Evolutionary conservation across 1,140 invertebrate genomes (phyloP).

Genomic region (Penaeus indicus): DNA sequence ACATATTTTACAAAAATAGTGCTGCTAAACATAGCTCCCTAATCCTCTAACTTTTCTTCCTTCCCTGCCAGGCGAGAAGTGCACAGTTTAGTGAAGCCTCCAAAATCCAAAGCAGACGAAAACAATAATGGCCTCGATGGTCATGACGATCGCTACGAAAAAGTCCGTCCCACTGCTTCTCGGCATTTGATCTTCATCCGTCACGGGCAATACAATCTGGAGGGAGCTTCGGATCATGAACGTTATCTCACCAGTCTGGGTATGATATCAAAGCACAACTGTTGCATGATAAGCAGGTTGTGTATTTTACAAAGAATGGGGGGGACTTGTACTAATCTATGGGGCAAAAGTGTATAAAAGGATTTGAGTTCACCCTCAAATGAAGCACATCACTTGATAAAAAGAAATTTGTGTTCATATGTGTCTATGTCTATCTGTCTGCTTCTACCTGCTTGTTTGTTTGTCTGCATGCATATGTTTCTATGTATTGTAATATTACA

Average conservation of each 20-base stretch:
- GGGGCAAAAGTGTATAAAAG: no score
- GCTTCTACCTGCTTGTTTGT: no score
- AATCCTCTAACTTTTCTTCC: background rate
- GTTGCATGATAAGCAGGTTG: no score
- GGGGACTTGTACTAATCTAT: no score
- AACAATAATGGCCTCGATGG: constrained; percentile 67
- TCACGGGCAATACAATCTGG: constrained; percentile 92
- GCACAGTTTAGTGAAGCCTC: constrained; percentile 79
- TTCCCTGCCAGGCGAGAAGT: constrained; percentile 79
- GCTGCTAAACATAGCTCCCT: no score
- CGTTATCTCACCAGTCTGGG: constrained; percentile 85
- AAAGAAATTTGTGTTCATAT: no score
- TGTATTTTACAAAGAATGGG: no score
- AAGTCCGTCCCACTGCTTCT: constrained; percentile 78
- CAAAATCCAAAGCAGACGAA: constrained; percentile 71
- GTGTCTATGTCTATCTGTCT: no score
- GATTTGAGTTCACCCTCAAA: no score
- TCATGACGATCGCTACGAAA: constrained; percentile 76
- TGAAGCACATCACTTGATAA: no score
- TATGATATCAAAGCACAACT: constrained; percentile 66
- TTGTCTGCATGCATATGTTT: background rate
- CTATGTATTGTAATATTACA: background rate
- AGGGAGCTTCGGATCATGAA: constrained; percentile 81
- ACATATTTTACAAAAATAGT: no score
- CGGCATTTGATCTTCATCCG: constrained; percentile 91